A percentile compares a stretch with the other conserved stretches of the same genome.
phyloP scores from a whole-genome alignment of 2,113 vertebrate genomes.

The Aviceda subcristata region DNA sequence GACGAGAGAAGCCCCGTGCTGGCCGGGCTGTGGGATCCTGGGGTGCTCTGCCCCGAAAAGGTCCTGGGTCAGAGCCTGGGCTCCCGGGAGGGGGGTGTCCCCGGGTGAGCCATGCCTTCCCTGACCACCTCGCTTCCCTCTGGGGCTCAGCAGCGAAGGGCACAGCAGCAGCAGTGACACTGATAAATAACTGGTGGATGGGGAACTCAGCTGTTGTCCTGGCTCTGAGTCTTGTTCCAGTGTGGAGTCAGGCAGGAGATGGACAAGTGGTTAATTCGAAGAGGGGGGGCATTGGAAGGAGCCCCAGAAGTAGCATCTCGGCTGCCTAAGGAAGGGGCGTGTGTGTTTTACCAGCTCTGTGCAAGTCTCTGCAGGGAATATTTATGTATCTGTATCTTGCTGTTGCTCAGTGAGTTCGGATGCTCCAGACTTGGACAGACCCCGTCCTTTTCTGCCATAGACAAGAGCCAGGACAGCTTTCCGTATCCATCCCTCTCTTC shows the following conservation, averaged over 20 bases:
- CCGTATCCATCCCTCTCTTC: not conserved
- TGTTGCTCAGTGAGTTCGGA: not conserved
- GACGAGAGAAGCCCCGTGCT: accelerated
- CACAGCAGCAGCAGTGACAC: not conserved
- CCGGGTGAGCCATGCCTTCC: not conserved
- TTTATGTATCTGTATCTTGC: not conserved
- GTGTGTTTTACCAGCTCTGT: accelerated
- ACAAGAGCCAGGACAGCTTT: not conserved
- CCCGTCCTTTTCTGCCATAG: not conserved
- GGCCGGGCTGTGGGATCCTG: not conserved
- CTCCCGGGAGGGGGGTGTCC: not conserved
- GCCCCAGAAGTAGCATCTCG: accelerated
- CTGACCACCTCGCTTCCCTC: not conserved
- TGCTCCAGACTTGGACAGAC: not conserved
- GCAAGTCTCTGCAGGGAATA: not conserved
- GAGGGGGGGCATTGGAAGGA: not conserved
- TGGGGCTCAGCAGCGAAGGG: not conserved
- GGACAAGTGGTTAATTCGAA: not conserved
- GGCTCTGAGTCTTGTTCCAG: not conserved
- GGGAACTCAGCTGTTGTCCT: not conserved
- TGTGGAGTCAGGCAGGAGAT: not conserved
- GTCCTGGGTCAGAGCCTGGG: not conserved
- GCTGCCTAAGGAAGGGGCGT: not conserved
- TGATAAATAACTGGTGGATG: accelerated
- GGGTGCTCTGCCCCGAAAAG: not conserved